Conservation (phyloP, 2,797 vertebrate species). For the Margarornis squamiger region DNA sequence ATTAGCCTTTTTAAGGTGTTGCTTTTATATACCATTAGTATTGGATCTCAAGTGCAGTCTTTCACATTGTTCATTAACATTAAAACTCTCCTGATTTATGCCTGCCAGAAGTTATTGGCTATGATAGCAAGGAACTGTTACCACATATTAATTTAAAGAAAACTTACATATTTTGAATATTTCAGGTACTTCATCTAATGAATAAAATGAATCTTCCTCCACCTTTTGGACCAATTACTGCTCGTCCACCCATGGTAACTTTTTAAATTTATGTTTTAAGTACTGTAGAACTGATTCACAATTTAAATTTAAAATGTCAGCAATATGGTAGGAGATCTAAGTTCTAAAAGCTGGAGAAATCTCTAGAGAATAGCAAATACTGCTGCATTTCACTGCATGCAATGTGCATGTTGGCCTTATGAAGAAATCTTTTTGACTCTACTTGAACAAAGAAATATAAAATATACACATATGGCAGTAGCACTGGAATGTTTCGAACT, state of each 20-base stretch:
- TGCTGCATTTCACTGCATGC: neutral
- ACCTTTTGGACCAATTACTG: constrained; percentile 91
- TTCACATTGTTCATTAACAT: neutral
- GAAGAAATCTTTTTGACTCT: neutral
- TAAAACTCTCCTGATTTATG: neutral
- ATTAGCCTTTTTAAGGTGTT: neutral
- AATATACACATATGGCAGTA: neutral
- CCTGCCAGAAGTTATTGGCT: neutral
- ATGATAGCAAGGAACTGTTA: neutral
- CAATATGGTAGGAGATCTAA: neutral
- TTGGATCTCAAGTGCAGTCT: neutral
- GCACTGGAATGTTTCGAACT: neutral
- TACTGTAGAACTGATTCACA: neutral
- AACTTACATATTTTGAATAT: neutral
- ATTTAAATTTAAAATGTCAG: neutral
- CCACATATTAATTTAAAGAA: neutral
- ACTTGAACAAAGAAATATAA: neutral
- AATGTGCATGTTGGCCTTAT: neutral
- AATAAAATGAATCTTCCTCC: constrained; percentile 98
- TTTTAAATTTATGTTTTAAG: neutral
- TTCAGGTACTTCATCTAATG: constrained; percentile 97
- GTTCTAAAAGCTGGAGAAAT: neutral
- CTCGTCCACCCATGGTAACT: constrained; percentile 88
- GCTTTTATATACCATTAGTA: neutral
- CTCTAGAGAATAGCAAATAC: neutral